Conservation (phyloP, 2,888 invertebrate species). For the Nephrotoma guestfalica region DNA sequence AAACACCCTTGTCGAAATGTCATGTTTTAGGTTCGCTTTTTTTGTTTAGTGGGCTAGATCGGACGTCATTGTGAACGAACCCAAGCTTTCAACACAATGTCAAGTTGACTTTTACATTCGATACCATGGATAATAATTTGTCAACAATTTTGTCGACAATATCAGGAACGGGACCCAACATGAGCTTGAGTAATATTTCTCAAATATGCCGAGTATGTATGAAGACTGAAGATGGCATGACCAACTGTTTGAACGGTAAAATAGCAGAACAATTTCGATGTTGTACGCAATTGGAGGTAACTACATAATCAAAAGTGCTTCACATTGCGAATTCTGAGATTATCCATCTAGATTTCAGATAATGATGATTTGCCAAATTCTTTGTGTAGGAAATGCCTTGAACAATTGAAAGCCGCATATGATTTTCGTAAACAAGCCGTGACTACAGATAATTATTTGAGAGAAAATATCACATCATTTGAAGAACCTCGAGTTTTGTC, state of each 20-base stretch:
- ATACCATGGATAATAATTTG: too few species aligned
- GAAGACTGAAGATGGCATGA: conserved; percentile 17
- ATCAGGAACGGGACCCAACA: conserved; percentile 6
- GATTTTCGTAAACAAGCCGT: conserved; percentile 20
- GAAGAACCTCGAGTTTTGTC: neutral
- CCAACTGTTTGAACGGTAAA: neutral
- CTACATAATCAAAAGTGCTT: neutral
- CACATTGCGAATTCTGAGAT: neutral
- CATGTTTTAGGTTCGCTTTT: too few species aligned
- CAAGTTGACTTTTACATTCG: too few species aligned
- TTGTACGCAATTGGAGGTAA: conserved; percentile 11
- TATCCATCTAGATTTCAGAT: conserved; percentile 15
- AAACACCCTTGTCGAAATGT: too few species aligned
- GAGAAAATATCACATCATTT: conserved; percentile 5
- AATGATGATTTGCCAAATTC: conserved; percentile 20
- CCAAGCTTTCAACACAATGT: too few species aligned
- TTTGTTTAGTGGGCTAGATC: too few species aligned
- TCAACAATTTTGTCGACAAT: conserved; percentile 3
- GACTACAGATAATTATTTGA: conserved; percentile 19
- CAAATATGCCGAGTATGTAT: conserved; percentile 22
- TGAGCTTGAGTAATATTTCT: conserved; percentile 22
- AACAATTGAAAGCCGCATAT: conserved; percentile 19
- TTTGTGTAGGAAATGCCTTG: conserved; percentile 20
- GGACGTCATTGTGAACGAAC: too few species aligned
- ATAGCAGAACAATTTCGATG: conserved; percentile 9